Percentiles rank a stretch among this genome's conserved stretches.
Evolutionary conservation across 2,113 vertebrate genomes (phyloP).

Genomic region (Protobothrops flavoviridis): DNA sequence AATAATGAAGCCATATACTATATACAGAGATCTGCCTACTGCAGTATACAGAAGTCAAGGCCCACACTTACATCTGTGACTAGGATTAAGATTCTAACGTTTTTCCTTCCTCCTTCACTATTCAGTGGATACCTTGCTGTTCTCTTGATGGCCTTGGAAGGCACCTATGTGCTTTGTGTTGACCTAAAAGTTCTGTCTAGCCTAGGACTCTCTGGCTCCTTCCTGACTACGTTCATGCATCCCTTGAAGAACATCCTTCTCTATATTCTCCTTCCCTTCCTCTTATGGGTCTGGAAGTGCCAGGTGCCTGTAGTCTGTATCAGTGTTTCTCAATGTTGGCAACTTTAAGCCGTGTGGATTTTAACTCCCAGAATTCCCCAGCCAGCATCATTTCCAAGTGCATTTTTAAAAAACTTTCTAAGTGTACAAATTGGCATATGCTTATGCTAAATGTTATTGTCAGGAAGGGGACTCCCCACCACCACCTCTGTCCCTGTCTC

Average conservation of each 20-base stretch:
- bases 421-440: too few relatives aligned
- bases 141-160: background rate
- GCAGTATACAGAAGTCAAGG: background rate
- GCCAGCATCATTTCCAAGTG: too few relatives aligned
- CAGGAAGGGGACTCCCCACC: too few relatives aligned
- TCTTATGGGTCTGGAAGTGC: background rate
- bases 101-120: background rate
- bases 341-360: too few relatives aligned
- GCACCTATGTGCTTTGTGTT: background rate
- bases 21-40: background rate
- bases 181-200: background rate
- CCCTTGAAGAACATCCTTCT: background rate
- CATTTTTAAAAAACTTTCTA: too few relatives aligned
- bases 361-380: too few relatives aligned
- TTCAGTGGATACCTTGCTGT: background rate
- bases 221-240: background rate
- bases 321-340: too few relatives aligned
- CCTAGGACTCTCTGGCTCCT: background rate
- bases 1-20: background rate
- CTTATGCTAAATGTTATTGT: too few relatives aligned
- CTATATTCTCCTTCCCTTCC: background rate
- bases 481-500: background rate
- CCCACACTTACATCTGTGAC: background rate
- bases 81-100: background rate
- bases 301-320: background rate